Percentiles rank a stretch among this genome's conserved stretches.
phyloP scores from a whole-genome alignment of 2,113 vertebrate species.

The Gallinago media region DNA sequence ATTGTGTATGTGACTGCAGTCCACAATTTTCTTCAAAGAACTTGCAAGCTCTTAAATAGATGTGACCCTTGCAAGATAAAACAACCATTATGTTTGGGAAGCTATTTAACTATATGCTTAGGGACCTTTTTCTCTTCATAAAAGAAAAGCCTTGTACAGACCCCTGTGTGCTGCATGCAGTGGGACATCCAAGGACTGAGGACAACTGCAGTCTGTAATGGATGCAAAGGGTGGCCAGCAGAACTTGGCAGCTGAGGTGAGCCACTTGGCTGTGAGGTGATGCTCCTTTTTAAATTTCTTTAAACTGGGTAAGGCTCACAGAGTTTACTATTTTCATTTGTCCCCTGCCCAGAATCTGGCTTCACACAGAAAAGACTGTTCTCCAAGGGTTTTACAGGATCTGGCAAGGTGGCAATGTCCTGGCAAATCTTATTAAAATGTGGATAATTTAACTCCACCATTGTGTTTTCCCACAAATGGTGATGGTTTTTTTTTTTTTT shows the following conservation, averaged over 20 bases:
- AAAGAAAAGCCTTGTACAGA: background rate
- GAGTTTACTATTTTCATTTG: background rate
- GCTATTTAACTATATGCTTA: background rate
- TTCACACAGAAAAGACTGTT: background rate
- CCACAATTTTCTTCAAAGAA: background rate
- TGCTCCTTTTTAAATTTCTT: background rate
- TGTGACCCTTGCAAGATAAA: background rate
- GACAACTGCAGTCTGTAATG: rapidly evolving
- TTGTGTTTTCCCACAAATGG: background rate
- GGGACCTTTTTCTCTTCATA: background rate
- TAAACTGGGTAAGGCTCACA: background rate
- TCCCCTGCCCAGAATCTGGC: background rate
- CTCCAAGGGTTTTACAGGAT: background rate
- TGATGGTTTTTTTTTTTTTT: background rate
- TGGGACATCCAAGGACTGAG: rapidly evolving
- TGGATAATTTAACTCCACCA: background rate
- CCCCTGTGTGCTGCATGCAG: background rate
- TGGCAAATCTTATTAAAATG: background rate
- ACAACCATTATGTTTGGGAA: background rate
- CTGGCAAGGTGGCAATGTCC: background rate
- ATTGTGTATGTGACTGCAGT: background rate
- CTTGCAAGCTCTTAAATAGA: background rate
- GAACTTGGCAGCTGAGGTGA: background rate
- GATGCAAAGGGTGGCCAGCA: background rate
- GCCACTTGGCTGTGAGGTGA: background rate